Conservation (phyloP, 2,888 invertebrate genomes). For the Yponomeuta plumbellus region DNA sequence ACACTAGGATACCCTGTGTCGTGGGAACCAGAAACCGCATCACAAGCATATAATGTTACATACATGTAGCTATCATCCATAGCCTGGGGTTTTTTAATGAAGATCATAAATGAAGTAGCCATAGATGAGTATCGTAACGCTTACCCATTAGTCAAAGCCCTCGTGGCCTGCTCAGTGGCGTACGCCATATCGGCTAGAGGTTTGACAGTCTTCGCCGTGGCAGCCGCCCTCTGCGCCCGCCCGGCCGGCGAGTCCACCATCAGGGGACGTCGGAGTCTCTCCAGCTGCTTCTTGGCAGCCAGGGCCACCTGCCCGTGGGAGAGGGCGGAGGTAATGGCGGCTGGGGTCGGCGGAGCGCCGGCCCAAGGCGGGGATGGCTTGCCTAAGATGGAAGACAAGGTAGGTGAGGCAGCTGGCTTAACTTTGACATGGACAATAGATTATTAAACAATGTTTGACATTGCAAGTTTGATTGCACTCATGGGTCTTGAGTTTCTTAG, state of each 20-base stretch:
- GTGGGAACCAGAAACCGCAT: too few relatives aligned
- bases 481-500: too few relatives aligned
- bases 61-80: too few relatives aligned
- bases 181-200: constrained; percentile 80
- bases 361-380: constrained; percentile 41
- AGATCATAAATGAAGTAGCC: background rate
- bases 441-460: too few relatives aligned
- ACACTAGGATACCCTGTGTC: too few relatives aligned
- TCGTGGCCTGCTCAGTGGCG: constrained; percentile 82
- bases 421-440: too few relatives aligned
- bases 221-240: constrained; percentile 82
- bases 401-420: too few relatives aligned
- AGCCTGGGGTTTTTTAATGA: too few relatives aligned
- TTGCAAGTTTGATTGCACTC: too few relatives aligned
- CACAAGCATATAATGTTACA: too few relatives aligned
- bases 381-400: constrained; percentile 29
- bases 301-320: constrained; percentile 76
- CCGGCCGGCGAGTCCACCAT: constrained; percentile 78
- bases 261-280: constrained; percentile 64
- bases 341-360: constrained; percentile 38
- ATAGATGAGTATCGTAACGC: constrained; percentile 21
- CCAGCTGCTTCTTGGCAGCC: constrained; percentile 70
- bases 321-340: constrained; percentile 68
- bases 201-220: constrained; percentile 77
- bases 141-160: constrained; percentile 70